Conservation (phyloP, 1,140 invertebrate species). For the Heterodera schachtii region DNA sequence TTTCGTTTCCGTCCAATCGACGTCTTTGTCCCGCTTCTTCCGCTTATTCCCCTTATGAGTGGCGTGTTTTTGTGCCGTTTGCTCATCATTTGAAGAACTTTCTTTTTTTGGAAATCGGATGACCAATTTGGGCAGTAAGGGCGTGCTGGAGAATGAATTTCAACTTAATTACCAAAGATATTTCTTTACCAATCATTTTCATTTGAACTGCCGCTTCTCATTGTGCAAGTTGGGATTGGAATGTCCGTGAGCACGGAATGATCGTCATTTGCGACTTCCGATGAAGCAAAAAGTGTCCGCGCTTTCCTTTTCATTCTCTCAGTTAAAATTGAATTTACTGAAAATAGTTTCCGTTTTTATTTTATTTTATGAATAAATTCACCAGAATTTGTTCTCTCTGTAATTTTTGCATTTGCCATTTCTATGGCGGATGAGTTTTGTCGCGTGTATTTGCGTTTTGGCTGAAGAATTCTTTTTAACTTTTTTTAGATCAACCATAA, state of each 20-base stretch:
- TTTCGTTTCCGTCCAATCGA: conserved; percentile 28
- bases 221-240: conserved; percentile 21
- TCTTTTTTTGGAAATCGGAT: conserved; percentile 32
- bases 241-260: conserved; percentile 19
- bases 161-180: conserved; percentile 5
- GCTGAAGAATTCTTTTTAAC: not conserved
- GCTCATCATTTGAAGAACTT: not conserved
- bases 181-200: not conserved
- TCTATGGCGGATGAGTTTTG: not conserved
- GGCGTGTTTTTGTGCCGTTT: not conserved
- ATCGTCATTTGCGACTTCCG: conserved; percentile 25
- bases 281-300: conserved; percentile 1
- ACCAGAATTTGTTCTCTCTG: not conserved
- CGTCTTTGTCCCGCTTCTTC: conserved; percentile 32
- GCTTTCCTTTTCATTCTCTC: conserved; percentile 8
- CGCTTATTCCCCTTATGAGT: conserved; percentile 33
- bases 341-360: not conserved
- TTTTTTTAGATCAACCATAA: not conserved
- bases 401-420: not conserved
- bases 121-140: conserved; percentile 33
- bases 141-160: not conserved
- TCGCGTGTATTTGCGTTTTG: conserved; percentile 24
- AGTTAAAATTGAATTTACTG: not conserved
- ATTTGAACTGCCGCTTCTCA: not conserved
- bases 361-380: not conserved